A percentile compares a stretch with the other conserved stretches of the same genome.
These are phyloP conservation scores for Esox lucius DNA, from an alignment of 2,797 vertebrate genomes.

Conservation along the genomic window DNA sequence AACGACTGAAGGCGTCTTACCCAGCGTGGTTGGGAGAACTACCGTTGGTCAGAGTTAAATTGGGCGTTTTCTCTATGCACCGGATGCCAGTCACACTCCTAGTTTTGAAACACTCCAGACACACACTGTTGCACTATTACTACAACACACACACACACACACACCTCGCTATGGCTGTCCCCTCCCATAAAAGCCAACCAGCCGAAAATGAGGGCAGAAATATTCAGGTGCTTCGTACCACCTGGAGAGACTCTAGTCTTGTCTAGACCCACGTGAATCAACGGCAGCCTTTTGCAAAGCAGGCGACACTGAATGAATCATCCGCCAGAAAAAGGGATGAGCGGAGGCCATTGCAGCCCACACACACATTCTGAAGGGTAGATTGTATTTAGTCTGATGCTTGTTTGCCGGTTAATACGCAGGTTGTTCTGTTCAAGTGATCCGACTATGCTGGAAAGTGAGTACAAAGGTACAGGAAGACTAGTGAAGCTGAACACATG, in stretches of 20 bases:
- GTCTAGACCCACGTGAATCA: background rate
- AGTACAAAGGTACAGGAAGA: no score
- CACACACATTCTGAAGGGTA: background rate
- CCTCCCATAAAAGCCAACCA: background rate
- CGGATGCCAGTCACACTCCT: background rate
- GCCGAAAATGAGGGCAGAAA: background rate
- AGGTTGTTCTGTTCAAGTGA: constrained; percentile 11
- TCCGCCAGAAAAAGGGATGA: constrained; percentile 40
- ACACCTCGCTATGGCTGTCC: constrained; percentile 15
- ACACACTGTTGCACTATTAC: background rate
- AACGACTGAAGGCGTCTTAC: background rate
- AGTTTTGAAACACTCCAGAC: background rate
- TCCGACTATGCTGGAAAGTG: background rate
- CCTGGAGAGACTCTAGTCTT: background rate
- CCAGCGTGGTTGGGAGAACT: background rate
- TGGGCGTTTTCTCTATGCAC: background rate
- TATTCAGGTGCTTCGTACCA: background rate
- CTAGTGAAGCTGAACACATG: no score
- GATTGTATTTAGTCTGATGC: background rate
- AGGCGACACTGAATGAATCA: constrained; percentile 36
- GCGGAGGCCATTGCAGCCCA: constrained; percentile 16
- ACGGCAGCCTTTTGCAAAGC: background rate
- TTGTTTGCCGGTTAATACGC: background rate
- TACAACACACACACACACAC: constrained; percentile 7
- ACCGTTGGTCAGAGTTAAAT: background rate